Evolutionary conservation across 2,797 vertebrate genomes (phyloP), one percentile per base, ranked within the genome.

Genomic region (Spinus olivaceus): DNA sequence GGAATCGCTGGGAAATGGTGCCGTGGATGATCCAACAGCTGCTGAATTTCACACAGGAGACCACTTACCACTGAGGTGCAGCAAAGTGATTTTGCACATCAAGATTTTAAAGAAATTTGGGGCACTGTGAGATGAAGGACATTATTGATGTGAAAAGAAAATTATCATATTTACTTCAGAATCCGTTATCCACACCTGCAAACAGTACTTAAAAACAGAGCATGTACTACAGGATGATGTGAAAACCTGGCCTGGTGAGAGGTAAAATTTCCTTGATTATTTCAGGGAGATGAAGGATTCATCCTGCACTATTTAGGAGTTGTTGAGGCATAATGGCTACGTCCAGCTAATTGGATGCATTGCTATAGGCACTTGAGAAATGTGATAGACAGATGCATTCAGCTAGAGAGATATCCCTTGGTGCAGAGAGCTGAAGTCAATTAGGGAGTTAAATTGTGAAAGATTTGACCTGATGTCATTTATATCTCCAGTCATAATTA

Each of bases 391-490:
- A 94, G 91, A 86, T 64, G 73, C 70, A 86, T 76, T 81, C 82
- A 92, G 53, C 49, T 73, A 54, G 77, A 69, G 51, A 89, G 90
- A 57, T 91, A 77, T 93, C 86, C 95, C 86, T 56, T 69, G 78
- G 78, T 89, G 51, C n/a, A 89, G 61, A 0, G 3, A 95, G 81
- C 61, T 91, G 57, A 91, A 96, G 94, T 93, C 86, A 95, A 83
- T 96, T 94, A 91, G 5, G 1, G 85, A 97, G 85, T 86, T 95
- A 95, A 94, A 95, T 4, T 76, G 89, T 78, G 49, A 81, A 91
- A 86, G 60, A 72, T 91, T 79, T 95, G 96, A 96, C 95, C 92
- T 79, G 70, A 90, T 91, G 85, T 90, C 94, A 90, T 94, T 94
- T 95, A 79, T 86, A 91, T 92, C 85, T 94, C 2, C 0, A 95